Evolutionary conservation across 2,888 invertebrate genomes (phyloP), one percentile per base, ranked within the genome.

Genomic region (Nomada fucata): DNA sequence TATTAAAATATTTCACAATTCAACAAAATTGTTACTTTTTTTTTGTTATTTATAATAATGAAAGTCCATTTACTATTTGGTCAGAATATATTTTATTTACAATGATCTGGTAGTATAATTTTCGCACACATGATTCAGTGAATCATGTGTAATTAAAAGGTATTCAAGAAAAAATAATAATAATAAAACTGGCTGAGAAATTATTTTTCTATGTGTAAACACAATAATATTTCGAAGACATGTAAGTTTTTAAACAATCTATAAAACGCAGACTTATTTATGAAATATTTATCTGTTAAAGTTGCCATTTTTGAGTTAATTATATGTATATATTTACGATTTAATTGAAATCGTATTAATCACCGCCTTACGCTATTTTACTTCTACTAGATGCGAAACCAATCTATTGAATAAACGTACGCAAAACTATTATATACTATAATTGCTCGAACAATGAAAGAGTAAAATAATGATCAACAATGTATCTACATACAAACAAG

Each of bases 201-300:
- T 86, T 86, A 86, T 86, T 85, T 86, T 86, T 85, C 61, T 86
- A 85, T 83, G 53, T 78, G 71, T 65, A 52, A 78, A 80, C 68
- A 67, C 50, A 9, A 68, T 59, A 68, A 68, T 52, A 64, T 70
- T 77, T 78, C 29, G 20, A 50, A 23, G 55, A 42, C n/a, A 52
- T 55, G 65, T 61, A 72, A 82, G 63, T 71, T 79, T 61, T 72
- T 64, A 65, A 70, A 63, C 55, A 11, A 76, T 72, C 67, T 71
- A 59, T 63, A 60, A 71, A 64, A n/a, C 55, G 55, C n/a, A 71
- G 64, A 57, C 67, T 72, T 77, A 61, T 67, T 15, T 63, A 36
- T 64, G 26, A 76, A 26, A 71, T 69, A 57, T 67, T 72, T 77
- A 61, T 67, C 23, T 63, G 47, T 64, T 72, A 81, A 26, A 52